phyloP scores from a whole-genome alignment of 2,888 invertebrate genomes.

The Drosophila setosimentum region DNA sequence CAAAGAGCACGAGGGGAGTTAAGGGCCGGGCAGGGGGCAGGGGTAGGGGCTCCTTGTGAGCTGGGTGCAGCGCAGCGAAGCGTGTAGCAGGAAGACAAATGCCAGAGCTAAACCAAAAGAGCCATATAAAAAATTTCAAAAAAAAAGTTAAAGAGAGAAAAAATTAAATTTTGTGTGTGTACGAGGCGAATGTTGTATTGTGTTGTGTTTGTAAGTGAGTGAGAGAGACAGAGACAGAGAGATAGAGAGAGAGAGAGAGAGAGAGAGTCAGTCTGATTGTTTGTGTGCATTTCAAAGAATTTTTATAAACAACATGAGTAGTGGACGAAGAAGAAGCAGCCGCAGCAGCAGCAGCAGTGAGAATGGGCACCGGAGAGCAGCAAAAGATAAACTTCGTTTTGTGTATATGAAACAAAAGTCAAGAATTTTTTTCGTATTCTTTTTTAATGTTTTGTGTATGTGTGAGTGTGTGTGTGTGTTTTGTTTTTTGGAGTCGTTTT shows the following conservation, averaged over 20 bases:
- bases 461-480: slow-evolving; percentile 10
- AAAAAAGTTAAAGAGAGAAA: slow-evolving; percentile 32
- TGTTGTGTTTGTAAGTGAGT: background rate
- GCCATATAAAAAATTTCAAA: slow-evolving; percentile 70
- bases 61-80: slow-evolving; percentile 69
- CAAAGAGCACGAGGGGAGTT: slow-evolving; percentile 26
- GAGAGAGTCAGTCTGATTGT: slow-evolving; percentile 27
- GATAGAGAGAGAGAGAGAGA: background rate
- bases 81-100: slow-evolving; percentile 67
- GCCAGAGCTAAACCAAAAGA: slow-evolving; percentile 71
- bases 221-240: background rate
- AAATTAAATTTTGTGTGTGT: slow-evolving; percentile 66
- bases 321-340: slow-evolving; percentile 12
- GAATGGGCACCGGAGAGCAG: slow-evolving; percentile 28
- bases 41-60: slow-evolving; percentile 41
- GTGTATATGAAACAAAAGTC: slow-evolving; percentile 78
- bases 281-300: slow-evolving; percentile 79
- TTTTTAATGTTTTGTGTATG: slow-evolving; percentile 9
- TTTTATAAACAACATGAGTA: slow-evolving; percentile 70
- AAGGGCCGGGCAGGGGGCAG: background rate
- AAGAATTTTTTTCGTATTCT: slow-evolving; percentile 61
- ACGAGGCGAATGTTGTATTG: slow-evolving; percentile 1
- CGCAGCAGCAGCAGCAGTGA: slow-evolving; percentile 20
- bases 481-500: slow-evolving; percentile 29
- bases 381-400: slow-evolving; percentile 72